Base-by-base conservation (phyloP, 1,140 invertebrate genomes). In the Stratiolaelaps scimitus region DNA sequence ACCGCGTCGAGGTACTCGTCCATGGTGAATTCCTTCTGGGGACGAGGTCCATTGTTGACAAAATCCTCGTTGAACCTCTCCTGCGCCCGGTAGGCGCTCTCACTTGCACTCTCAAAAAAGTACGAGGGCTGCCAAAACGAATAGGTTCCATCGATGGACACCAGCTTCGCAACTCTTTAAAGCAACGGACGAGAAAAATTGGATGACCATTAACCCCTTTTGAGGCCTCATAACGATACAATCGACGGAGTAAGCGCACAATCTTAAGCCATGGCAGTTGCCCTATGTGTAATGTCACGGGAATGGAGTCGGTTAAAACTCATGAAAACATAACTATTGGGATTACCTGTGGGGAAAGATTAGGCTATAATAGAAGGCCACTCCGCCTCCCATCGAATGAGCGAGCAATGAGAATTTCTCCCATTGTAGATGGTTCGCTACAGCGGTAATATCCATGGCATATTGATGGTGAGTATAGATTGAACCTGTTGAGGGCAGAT, bases 301-400 rank as follows among this genome's bases (percentile, higher is more conserved):
- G n/a, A n/a, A n/a, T n/a, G n/a, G n/a, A n/a, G n/a, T n/a, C n/a
- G n/a, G n/a, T n/a, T n/a, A n/a, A n/a, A n/a, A n/a, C n/a, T n/a
- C n/a, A n/a, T n/a, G n/a, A n/a, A n/a, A n/a, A n/a, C n/a, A n/a
- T n/a, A n/a, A n/a, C n/a, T n/a, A n/a, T n/a, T n/a, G n/a, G n/a
- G 15, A 23, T 48, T 28, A 48, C 47, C 47, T 48, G 20, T 48
- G 19, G 7, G 47, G 47, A 48, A 23, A 15, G 47, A 48, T 19
- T 7, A 48, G 28, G 19, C 19, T 28, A 7, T 19, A 7, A 15
- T 48, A 48, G 47, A 48, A 48, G 20, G 19, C 47, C 47, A 48
- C 28, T 4, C 47, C 47, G 28, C 47, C 47, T 7, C 47, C 47
- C 47, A 48, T 48, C 19, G 47, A 48, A 48, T 48, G 47, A 23